phyloP scores from a whole-genome alignment of 2,113 vertebrate species.

The Bos javanicus region DNA sequence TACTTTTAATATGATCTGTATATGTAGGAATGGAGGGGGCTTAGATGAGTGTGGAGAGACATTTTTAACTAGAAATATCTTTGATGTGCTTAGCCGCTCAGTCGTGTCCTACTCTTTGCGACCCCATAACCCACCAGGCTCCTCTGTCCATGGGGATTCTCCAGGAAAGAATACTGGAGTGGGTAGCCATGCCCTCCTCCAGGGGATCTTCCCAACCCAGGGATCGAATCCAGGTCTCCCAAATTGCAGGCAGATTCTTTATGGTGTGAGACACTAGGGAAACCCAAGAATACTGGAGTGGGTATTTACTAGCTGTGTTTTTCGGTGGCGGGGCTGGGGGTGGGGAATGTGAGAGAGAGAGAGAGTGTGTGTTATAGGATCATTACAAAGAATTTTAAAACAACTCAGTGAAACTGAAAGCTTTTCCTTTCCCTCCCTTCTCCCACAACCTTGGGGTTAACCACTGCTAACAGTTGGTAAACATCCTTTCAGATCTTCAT shows the following conservation, averaged over 20 bases:
- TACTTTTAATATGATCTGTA: background rate
- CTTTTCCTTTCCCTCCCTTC: background rate
- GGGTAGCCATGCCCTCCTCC: too few species aligned
- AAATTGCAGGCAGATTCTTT: too few species aligned
- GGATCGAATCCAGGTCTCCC: too few species aligned
- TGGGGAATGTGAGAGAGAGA: background rate
- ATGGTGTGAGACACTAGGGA: background rate
- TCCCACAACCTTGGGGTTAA: background rate
- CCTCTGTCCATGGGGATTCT: background rate
- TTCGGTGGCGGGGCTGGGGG: background rate
- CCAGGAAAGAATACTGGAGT: background rate
- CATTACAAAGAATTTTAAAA: background rate
- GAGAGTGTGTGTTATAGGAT: background rate
- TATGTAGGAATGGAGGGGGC: background rate
- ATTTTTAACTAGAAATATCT: background rate
- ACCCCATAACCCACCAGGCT: background rate
- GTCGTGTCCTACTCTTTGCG: background rate
- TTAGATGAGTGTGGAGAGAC: background rate
- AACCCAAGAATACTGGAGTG: background rate
- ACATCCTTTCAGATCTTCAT: slow-evolving; percentile 8
- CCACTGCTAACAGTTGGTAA: background rate
- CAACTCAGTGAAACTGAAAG: background rate
- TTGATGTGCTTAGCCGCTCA: background rate
- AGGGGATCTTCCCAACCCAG: too few species aligned
- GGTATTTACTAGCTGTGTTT: background rate